These are phyloP conservation scores for Aurelia sp. DNA, from an alignment of 30 jellyfish, hydroid and myxozoan species.

Conservation along the genomic window DNA sequence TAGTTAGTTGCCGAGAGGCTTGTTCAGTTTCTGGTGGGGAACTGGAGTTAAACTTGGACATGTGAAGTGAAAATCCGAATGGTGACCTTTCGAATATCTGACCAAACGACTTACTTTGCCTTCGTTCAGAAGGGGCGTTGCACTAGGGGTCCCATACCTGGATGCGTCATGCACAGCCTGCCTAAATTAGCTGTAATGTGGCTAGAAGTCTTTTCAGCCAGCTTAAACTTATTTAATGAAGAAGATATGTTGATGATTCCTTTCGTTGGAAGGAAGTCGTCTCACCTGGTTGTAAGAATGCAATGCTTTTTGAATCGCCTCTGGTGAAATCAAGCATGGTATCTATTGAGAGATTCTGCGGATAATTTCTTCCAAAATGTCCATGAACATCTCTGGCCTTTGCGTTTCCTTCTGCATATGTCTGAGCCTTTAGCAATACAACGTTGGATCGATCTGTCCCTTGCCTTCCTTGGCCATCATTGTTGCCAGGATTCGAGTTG, in stretches of 20 bases:
- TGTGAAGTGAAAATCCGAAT: too few relatives aligned
- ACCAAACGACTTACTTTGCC: too few relatives aligned
- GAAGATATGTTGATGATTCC: background rate
- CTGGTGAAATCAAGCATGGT: slow-evolving; percentile 1
- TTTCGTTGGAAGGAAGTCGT: background rate
- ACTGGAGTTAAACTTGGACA: too few relatives aligned
- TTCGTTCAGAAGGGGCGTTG: too few relatives aligned
- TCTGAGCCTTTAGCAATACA: slow-evolving; percentile 16
- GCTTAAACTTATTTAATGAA: background rate
- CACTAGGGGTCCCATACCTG: too few relatives aligned
- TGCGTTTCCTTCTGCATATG: slow-evolving; percentile 59
- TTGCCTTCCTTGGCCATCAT: slow-evolving; percentile 66
- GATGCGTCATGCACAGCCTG: too few relatives aligned
- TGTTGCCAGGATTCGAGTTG: slow-evolving; percentile 62
- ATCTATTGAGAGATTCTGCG: slow-evolving; percentile 19
- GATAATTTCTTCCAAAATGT: slow-evolving; percentile 67
- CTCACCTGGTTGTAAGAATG: slow-evolving; percentile 61
- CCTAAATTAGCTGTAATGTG: background rate
- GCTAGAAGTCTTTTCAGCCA: background rate
- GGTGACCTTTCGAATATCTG: background rate
- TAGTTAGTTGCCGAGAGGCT: too few relatives aligned
- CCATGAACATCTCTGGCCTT: slow-evolving; percentile 28
- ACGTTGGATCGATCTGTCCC: slow-evolving; percentile 81
- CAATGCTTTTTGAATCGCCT: slow-evolving; percentile 23
- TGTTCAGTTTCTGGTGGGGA: too few relatives aligned